Percentiles rank a stretch among this genome's conserved stretches.
phyloP scores from a whole-genome alignment of 2,797 vertebrate species.

The Parotocinclus haroldoi region DNA sequence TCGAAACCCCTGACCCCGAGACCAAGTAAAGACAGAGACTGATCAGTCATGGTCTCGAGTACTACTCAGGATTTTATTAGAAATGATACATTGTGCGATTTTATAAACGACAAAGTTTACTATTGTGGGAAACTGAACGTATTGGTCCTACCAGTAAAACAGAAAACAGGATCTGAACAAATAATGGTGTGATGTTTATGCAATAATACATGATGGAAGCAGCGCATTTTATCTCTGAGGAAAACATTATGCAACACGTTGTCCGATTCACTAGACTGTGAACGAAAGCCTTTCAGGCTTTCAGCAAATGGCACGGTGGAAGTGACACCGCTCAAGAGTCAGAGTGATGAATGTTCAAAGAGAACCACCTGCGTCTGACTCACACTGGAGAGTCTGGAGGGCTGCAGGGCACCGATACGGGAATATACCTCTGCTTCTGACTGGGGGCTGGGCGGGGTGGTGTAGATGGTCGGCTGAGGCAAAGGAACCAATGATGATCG shows the following conservation, averaged over 20 bases:
- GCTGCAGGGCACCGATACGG: conserved; percentile 63
- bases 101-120: too few species aligned
- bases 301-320: neutral
- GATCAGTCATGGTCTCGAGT: too few species aligned
- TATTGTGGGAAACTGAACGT: too few species aligned
- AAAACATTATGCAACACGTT: neutral
- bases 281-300: conserved; percentile 3
- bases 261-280: neutral
- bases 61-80: too few species aligned
- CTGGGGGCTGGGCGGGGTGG: conserved; percentile 69
- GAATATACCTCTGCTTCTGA: conserved; percentile 69
- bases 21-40: too few species aligned
- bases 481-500: conserved; percentile 27
- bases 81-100: too few species aligned
- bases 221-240: neutral
- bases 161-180: too few species aligned
- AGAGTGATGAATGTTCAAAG: conserved; percentile 73
- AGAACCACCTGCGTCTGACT: conserved; percentile 70
- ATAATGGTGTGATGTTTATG: too few species aligned
- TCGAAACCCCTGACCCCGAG: too few species aligned
- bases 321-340: conserved; percentile 22
- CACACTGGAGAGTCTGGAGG: conserved; percentile 62
- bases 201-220: too few species aligned
- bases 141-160: too few species aligned
- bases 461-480: conserved; percentile 57